These are phyloP conservation scores for Siniperca undulata DNA, from an alignment of 2,797 vertebrate species.

Conservation along the genomic window DNA sequence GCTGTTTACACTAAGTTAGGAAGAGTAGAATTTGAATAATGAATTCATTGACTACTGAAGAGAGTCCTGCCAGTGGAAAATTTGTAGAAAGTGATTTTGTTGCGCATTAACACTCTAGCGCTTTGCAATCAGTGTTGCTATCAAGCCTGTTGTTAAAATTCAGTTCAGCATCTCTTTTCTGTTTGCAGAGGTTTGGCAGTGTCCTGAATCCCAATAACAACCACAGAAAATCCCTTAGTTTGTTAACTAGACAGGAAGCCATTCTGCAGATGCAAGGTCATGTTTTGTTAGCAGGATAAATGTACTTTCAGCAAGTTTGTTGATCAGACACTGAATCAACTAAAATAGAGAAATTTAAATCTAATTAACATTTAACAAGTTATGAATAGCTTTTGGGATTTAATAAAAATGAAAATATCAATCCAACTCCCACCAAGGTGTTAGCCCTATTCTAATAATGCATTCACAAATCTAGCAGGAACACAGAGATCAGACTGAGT, in stretches of 20 bases:
- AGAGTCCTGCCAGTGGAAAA: slow-evolving; percentile 42
- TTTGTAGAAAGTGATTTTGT: slow-evolving; percentile 51
- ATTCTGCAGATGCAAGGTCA: slow-evolving; percentile 43
- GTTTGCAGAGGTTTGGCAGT: slow-evolving; percentile 51
- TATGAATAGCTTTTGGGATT: slow-evolving; percentile 21
- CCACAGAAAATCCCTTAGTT: slow-evolving; percentile 37
- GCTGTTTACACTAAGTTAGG: slow-evolving; percentile 43
- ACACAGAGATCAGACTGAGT: slow-evolving; percentile 27
- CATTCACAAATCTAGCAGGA: slow-evolving; percentile 25
- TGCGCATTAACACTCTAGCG: slow-evolving; percentile 38
- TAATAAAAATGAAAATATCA: slow-evolving; percentile 25
- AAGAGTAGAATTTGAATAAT: slow-evolving; percentile 52
- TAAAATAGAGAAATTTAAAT: slow-evolving; percentile 18
- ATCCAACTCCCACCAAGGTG: slow-evolving; percentile 2
- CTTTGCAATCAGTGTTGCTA: slow-evolving; percentile 45
- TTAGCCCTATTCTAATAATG: neutral
- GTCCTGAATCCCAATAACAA: slow-evolving; percentile 61
- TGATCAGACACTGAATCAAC: neutral
- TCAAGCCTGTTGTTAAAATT: slow-evolving; percentile 61
- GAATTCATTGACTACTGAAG: slow-evolving; percentile 35
- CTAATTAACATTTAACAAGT: neutral
- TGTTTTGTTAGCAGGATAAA: slow-evolving; percentile 32
- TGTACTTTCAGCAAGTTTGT: neutral
- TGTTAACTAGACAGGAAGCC: slow-evolving; percentile 37
- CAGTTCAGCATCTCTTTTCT: slow-evolving; percentile 44